Percentiles rank a stretch among this genome's conserved stretches.
These are phyloP conservation scores for Limnephilus lunatus DNA, from an alignment of 2,888 invertebrate species.

Conservation along the genomic window DNA sequence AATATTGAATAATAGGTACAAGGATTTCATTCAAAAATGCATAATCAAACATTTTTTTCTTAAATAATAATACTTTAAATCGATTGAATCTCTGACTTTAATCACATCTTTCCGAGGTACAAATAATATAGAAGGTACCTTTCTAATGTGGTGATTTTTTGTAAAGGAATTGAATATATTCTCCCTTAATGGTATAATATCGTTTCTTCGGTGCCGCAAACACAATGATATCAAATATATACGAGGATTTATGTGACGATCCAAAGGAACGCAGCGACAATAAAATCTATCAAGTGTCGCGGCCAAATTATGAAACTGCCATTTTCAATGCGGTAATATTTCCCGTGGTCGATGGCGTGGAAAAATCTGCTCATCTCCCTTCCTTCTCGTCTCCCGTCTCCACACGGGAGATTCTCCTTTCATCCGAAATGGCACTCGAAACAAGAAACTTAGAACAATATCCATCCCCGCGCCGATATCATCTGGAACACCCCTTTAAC, in stretches of 20 bases:
- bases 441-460: conserved; percentile 65
- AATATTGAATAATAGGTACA: too few species aligned
- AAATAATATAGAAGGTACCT: neutral
- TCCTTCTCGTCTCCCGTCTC: conserved; percentile 36
- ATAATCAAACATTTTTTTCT: too few species aligned
- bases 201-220: conserved; percentile 2
- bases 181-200: conserved; percentile 17
- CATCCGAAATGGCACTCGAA: conserved; percentile 66
- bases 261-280: conserved; percentile 44
- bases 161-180: neutral
- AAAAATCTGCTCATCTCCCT: conserved; percentile 58
- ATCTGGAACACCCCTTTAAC: conserved; percentile 61
- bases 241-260: conserved; percentile 47
- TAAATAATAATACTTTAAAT: neutral
- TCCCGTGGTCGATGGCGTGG: conserved; percentile 59
- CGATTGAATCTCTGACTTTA: neutral
- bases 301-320: conserved; percentile 58
- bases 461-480: conserved; percentile 63
- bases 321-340: conserved; percentile 60
- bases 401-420: conserved; percentile 57
- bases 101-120: neutral
- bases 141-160: neutral
- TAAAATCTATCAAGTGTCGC: conserved; percentile 56
- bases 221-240: conserved; percentile 40
- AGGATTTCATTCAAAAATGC: neutral